Evolutionary conservation across 1,140 invertebrate species (phyloP).

Genomic region (Zaprionus vittiger): DNA sequence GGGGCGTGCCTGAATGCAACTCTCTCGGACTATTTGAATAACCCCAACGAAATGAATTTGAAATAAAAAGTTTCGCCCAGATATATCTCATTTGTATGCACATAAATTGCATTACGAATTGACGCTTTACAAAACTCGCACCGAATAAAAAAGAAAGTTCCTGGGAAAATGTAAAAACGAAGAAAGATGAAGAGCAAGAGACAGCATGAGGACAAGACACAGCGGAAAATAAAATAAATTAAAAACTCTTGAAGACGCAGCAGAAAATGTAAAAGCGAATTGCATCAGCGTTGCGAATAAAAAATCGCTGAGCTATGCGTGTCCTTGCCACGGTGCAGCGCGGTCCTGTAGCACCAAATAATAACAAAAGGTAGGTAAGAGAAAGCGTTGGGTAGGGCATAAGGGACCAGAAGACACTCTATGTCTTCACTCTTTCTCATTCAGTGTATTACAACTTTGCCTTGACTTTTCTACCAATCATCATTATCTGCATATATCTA

Average conservation of each 20-base stretch:
- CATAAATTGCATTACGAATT: slow-evolving; percentile 61
- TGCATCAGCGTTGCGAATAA: slow-evolving; percentile 20
- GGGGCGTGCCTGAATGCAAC: not conserved
- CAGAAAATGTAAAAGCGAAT: slow-evolving; percentile 37
- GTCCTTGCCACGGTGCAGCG: slow-evolving; percentile 18
- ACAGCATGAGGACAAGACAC: slow-evolving; percentile 17
- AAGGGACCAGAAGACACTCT: not conserved
- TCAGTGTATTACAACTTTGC: too few relatives aligned
- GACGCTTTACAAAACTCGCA: slow-evolving; percentile 23
- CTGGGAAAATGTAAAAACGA: not conserved
- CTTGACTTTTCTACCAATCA: too few relatives aligned
- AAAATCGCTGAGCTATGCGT: slow-evolving; percentile 50
- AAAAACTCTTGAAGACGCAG: slow-evolving; percentile 33
- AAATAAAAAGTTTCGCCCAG: slow-evolving; percentile 33
- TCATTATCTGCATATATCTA: not conserved
- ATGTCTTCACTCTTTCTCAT: not conserved
- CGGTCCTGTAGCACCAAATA: slow-evolving; percentile 34
- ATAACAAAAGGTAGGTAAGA: slow-evolving; percentile 31
- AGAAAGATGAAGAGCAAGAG: slow-evolving; percentile 5
- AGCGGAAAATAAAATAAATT: slow-evolving; percentile 56
- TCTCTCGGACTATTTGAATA: slow-evolving; percentile 38
- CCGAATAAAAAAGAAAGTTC: slow-evolving; percentile 8
- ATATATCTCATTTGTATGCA: slow-evolving; percentile 55
- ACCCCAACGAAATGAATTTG: slow-evolving; percentile 37
- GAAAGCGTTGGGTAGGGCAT: not conserved